Evolutionary conservation across 2,113 vertebrate species (phyloP).

Genomic region (Procavia capensis): DNA sequence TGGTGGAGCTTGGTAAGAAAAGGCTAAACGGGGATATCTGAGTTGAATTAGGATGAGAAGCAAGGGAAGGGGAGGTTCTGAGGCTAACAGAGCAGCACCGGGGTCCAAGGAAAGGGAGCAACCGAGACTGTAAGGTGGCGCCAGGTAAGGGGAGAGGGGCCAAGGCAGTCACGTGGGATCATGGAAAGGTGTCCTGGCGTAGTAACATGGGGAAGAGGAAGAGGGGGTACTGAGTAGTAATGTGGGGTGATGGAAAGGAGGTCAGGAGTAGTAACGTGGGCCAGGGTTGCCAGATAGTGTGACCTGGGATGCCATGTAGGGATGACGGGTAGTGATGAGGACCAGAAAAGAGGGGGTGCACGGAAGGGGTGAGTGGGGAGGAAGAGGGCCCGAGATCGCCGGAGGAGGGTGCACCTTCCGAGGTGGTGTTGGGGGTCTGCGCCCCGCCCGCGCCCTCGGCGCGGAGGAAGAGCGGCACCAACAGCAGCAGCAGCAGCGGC

Average conservation of each 20-base stretch:
- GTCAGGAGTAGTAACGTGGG: conserved; percentile 30
- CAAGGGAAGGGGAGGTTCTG: neutral
- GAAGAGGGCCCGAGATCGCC: neutral
- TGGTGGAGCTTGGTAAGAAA: neutral
- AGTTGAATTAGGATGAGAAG: neutral
- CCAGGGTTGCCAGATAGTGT: neutral
- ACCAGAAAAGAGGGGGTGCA: neutral
- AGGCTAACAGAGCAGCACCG: neutral
- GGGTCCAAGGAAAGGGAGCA: neutral
- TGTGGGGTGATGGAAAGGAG: conserved; percentile 15
- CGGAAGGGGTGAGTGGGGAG: neutral
- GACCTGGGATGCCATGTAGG: neutral
- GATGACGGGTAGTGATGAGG: neutral
- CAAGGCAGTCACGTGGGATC: neutral
- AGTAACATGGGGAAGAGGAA: neutral
- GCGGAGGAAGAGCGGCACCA: conserved; percentile 67
- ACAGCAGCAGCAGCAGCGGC: conserved; percentile 53
- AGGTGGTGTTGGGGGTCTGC: conserved; percentile 80
- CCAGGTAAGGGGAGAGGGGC: neutral
- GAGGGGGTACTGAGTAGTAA: neutral
- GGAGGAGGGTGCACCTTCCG: conserved; percentile 71
- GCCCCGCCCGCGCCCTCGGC: conserved; percentile 73
- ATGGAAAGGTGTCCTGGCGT: neutral
- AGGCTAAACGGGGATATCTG: neutral
- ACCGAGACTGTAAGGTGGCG: neutral